Evolutionary conservation across 2,888 invertebrate genomes (phyloP).

Genomic region (Drosophila suboccidentalis): DNA sequence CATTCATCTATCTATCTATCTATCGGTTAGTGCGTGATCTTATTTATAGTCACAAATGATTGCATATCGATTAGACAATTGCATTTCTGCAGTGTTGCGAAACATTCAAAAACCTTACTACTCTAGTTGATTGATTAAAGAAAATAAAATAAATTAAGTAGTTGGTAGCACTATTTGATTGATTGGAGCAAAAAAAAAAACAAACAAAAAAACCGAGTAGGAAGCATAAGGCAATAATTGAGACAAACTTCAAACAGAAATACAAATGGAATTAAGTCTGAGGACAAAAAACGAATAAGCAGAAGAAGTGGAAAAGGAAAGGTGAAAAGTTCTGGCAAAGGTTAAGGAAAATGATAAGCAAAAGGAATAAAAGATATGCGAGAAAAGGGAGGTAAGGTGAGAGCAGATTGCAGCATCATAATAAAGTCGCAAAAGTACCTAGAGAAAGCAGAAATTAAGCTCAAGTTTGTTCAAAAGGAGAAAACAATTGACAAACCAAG

Average conservation of each 20-base stretch:
- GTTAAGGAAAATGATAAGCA: conserved; percentile 5
- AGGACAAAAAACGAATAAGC: neutral
- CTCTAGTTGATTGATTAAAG: conserved; percentile 14
- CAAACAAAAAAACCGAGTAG: neutral
- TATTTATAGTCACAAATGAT: conserved; percentile 56
- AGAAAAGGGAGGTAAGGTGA: neutral
- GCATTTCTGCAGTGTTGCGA: conserved; percentile 15
- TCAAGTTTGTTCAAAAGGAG: conserved; percentile 3
- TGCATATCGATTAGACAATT: conserved; percentile 62
- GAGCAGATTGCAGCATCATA: conserved; percentile 16
- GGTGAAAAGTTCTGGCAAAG: conserved; percentile 1
- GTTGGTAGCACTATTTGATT: conserved; percentile 3
- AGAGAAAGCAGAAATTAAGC: neutral
- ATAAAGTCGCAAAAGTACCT: conserved; percentile 17
- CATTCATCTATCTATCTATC: conserved; percentile 7
- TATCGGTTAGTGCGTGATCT: conserved; percentile 67
- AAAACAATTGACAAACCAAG: conserved; percentile 23
- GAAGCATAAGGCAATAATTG: conserved; percentile 3
- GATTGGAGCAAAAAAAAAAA: neutral
- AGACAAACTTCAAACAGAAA: conserved; percentile 17
- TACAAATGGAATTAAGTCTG: conserved; percentile 5
- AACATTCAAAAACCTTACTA: conserved; percentile 7
- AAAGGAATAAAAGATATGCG: conserved; percentile 8
- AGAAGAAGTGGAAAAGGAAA: neutral
- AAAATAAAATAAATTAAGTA: neutral